These are phyloP conservation scores for Lanius collurio DNA, from an alignment of 2,113 vertebrate genomes.

Conservation along the genomic window DNA sequence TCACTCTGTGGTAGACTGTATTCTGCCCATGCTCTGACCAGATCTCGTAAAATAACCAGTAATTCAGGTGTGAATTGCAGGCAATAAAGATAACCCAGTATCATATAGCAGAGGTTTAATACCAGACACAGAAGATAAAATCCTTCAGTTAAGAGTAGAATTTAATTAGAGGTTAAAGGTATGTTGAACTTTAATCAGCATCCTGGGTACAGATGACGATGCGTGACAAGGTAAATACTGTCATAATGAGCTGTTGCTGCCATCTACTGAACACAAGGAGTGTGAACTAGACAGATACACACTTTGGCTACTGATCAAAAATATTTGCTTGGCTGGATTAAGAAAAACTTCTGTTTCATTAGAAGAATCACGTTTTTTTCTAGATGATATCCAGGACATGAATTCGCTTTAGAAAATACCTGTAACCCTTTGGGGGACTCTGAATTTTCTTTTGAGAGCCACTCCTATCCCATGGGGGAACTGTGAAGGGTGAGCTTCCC, in stretches of 20 bases:
- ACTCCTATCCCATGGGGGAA: accelerated
- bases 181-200: neutral
- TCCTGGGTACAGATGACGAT: neutral
- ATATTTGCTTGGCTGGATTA: neutral
- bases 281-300: neutral
- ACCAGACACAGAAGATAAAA: neutral
- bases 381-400: neutral
- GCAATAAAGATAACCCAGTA: neutral
- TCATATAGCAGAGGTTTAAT: neutral
- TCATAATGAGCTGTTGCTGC: slow-evolving; percentile 41
- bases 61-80: neutral
- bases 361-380: neutral
- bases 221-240: neutral
- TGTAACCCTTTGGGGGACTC: neutral
- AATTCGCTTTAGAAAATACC: neutral
- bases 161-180: neutral
- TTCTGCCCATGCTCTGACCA: neutral
- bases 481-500: accelerated
- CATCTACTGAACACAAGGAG: slow-evolving; percentile 32
- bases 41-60: neutral
- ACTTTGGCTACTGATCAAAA: neutral
- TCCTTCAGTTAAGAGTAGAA: neutral
- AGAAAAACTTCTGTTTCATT: neutral
- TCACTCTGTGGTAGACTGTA: neutral
- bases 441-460: neutral